Base-by-base conservation (phyloP, 2,888 invertebrate genomes). In the Drosophila niveifrons region DNA sequence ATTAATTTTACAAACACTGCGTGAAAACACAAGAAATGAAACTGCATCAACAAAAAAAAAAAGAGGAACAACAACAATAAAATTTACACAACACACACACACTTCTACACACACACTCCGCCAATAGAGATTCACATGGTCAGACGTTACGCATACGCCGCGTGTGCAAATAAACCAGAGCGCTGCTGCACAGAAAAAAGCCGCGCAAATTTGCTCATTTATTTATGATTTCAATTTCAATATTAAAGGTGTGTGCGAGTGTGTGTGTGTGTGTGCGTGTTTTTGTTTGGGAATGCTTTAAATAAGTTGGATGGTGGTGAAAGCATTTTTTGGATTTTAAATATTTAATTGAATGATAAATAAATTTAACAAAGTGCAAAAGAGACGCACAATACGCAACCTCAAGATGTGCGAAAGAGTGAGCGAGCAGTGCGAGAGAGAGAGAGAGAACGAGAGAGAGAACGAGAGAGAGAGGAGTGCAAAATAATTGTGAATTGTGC, bases 321-420 rank as follows among this genome's bases (percentile, higher is more conserved):
- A 88, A 88, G 75, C 80, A 87, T 89, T 90, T 89, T 89, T 89
- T 82, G 80, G 82, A 79, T 88, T 90, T 90, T 88, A 89, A 89
- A 89, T 89, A 89, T 89, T 89, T 89, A 89, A 89, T 90, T 89
- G 88, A 89, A 90, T 90, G 86, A 89, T 89, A 89, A 90, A 89
- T 86, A 89, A 89, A 88, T 90, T 75, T 67, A 83, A 43, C 64
- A 56, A 58, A 58, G 62, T 48, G 56, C 44, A 61, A 65, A 43
- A 50, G 57, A 64, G 66, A 71, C 46, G 57, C 41, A 43, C 62
- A n/a, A 8, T 29, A 36, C 17, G 47, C 36, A 66, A 62, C 59
- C 53, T 44, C 41, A 52, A 56, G 31, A 52, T n/a, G 29, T 10
- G 44, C 18, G 10, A 1, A 29, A 46, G n/a, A 31, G 50, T 4